Base-by-base conservation (phyloP, 2,113 vertebrate species). In the Paralichthys olivaceus region DNA sequence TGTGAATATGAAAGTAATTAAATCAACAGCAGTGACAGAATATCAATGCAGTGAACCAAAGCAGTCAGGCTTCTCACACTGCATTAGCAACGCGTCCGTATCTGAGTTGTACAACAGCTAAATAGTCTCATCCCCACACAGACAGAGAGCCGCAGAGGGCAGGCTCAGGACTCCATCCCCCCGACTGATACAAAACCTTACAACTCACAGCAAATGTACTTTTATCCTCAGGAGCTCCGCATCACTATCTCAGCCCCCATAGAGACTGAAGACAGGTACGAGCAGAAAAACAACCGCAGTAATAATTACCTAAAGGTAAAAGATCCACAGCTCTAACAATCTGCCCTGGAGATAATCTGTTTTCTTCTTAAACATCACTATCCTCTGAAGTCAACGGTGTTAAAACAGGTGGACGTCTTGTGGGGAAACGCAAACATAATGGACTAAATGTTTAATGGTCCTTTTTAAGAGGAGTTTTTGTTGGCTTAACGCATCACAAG, bases 271-370 rank as follows among this genome's bases (percentile, higher is more conserved):
- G 75, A 58, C 72, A 72, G 69, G 78, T 59, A 11, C 2, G 8
- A 40, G 13, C 69, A 29, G 68, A 64, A n/a, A 53, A 53, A 87
- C 49, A 65, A 75, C 60, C 22, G 55, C 72, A 61, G 68, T 34
- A 71, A 64, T 71, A 83, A 76, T 72, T 68, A 81, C 70, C 55
- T 25, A 66, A 54, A 59, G 34, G 32, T n/a, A 53, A 53, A 53
- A 53, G 49, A 53, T 53, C 49, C 49, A 22, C 6, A 0, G 26
- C 37, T 67, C 47, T 54, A 32, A 56, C 65, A 80, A 23, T 17
- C 51, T 59, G 54, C 69, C 71, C 75, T 20, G 37, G 69, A 79
- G 65, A 74, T 69, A 63, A 76, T 75, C 75, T 77, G 72, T 15
- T 53, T n/a, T 53, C 14, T 20, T n/a, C 8, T 8, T 7, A 4